Evolutionary conservation across 1,140 invertebrate genomes (phyloP), one percentile per base, ranked within the genome.

Genomic region (Cyclargus thomasi): DNA sequence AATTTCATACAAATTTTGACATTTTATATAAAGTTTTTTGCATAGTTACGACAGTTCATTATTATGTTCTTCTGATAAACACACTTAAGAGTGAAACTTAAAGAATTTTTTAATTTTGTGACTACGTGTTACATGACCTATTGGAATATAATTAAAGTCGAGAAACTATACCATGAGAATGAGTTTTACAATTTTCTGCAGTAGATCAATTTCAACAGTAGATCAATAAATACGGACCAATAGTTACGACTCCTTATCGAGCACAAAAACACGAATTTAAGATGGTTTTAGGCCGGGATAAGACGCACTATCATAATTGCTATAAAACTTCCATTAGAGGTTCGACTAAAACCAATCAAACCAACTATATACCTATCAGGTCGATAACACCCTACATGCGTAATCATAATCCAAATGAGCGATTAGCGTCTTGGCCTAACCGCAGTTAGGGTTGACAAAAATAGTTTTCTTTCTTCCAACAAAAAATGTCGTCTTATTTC

Each of bases 351-450:
- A 77, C 82, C 75, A 81, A 85, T 85, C 72, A 81, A 80, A 77
- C 70, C 83, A 76, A 73, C 67, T 73, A 74, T 83, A 84, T 86
- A 82, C 80, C 74, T 29, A 29, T 29, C 83, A 76, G 73, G 67
- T 73, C 75, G 84, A 85, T 86, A 83, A 81, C 74, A 71, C 62
- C 72, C 70, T 73, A 82, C 80, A 79, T 77, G 79, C 82, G 74
- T 80, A 72, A 75, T 79, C 75, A 78, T 85, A 85, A 86, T 81
- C 80, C 76, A 78, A 85, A 84, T 82, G 84, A 85, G 70, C 79
- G 83, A 86, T 88, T 86, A 86, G 55, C 18, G 55, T 59, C 55
- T 59, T 59, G 55, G 18, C 6, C 18, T 21, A 21, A 18, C 55
- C 18, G 55, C 2, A 11, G 18, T 20, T 59, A 59, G 55, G 55